Evolutionary conservation across 2,888 invertebrate genomes (phyloP), one percentile per base, ranked within the genome.

Genomic region (Platycheirus albimanus): DNA sequence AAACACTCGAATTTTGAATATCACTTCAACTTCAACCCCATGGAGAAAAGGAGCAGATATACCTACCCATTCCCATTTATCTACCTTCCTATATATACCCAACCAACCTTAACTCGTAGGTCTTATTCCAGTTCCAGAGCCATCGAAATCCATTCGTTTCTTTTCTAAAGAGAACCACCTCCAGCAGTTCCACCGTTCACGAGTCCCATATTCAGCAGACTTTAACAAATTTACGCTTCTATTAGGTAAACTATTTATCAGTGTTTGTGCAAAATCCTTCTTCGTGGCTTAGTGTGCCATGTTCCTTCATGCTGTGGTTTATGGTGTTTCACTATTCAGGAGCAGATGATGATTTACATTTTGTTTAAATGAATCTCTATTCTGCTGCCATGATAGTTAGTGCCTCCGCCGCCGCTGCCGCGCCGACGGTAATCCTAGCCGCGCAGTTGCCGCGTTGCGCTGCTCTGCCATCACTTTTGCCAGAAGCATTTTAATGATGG

Each of bases 341-440:
- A 81, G 71, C 81, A 71, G 77, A 81, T 76, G 71, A 81, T 81
- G 81, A 81, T 81, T 81, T 81, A 81, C 81, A 81, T 81, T 81
- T 81, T 70, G 76, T 71, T 81, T 71, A 66, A 77, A 81, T 81
- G 77, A 81, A 81, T 77, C 58, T 45, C 51, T 71, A 61, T 61
- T 67, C 30, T 64, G 49, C 67, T 58, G 43, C 45, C 28, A 54
- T 63, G 49, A 56, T 70, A 43, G 76, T 70, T 70, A 69, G 70
- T 77, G 54, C 24, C 5, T 61, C 6, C n/a, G 2, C 6, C 4
- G 33, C 8, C 10, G 52, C 11, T 61, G 2, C n/a, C 0, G 2
- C 4, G 33, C 8, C 10, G 52, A 5, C 17, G 33, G 11, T 41
- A 28, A 41, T 41, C 10, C 19, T 8, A 11, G 38, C 58, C 15